Conservation (phyloP, 2,113 vertebrate species). For the Dasyornis broadbenti region DNA sequence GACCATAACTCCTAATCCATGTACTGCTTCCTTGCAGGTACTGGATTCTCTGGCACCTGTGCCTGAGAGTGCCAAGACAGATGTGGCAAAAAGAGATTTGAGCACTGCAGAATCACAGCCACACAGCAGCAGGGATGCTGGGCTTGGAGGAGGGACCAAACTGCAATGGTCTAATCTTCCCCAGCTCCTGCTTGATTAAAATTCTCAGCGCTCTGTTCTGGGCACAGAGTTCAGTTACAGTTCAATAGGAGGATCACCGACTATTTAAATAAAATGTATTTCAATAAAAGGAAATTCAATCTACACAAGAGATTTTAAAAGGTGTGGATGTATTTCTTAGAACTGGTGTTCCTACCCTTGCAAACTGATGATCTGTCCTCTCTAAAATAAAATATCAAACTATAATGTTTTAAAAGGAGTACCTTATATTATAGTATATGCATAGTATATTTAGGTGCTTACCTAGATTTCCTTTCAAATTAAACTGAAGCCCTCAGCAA, state of each 20-base stretch:
- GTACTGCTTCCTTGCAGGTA: neutral
- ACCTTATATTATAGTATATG: too few relatives aligned
- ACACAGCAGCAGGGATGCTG: rapidly evolving
- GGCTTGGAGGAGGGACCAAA: neutral
- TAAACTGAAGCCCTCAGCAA: neutral
- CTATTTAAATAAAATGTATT: neutral
- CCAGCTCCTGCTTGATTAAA: neutral
- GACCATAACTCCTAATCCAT: too few relatives aligned
- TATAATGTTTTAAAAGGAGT: neutral
- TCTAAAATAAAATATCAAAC: neutral
- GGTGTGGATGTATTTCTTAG: neutral
- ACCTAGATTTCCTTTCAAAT: neutral
- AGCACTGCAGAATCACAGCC: neutral
- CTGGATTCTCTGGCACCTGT: neutral
- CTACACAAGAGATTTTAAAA: neutral
- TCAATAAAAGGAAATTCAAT: neutral
- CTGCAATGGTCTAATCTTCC: neutral
- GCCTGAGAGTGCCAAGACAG: neutral
- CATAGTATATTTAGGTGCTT: neutral
- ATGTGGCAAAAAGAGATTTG: neutral
- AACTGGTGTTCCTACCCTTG: neutral
- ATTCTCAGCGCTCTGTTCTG: neutral
- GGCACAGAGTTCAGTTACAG: neutral
- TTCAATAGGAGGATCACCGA: neutral
- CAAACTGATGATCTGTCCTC: neutral